A percentile compares a stretch with the other conserved stretches of the same genome.
Evolutionary conservation across 2,888 invertebrate species (phyloP).

Genomic region (Eurytoma californica): DNA sequence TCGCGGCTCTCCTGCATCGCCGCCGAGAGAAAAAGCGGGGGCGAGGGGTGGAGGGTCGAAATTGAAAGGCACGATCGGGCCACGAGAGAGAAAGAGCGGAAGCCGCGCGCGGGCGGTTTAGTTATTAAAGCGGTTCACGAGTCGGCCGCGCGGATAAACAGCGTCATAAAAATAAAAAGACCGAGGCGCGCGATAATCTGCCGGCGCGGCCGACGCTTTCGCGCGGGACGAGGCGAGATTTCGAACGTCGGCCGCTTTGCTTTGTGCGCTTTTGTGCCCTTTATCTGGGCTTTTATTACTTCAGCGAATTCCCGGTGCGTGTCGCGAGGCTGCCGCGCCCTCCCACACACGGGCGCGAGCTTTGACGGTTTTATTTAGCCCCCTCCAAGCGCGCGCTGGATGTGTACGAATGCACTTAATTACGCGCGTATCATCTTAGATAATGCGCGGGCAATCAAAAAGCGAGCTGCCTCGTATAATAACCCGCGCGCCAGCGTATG

Average conservation of each 20-base stretch:
- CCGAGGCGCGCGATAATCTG: slow-evolving; percentile 53
- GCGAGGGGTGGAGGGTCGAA: slow-evolving; percentile 2
- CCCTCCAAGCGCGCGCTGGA: background rate
- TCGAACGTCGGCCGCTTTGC: slow-evolving; percentile 34
- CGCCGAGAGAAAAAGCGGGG: background rate
- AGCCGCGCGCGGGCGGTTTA: background rate
- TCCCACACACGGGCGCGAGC: background rate
- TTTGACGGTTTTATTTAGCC: slow-evolving; percentile 55
- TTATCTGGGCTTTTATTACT: slow-evolving; percentile 59
- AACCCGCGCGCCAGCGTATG: background rate
- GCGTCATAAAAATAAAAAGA: slow-evolving; percentile 55
- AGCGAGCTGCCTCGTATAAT: slow-evolving; percentile 58
- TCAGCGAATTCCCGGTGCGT: slow-evolving; percentile 53
- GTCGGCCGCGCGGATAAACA: slow-evolving; percentile 54
- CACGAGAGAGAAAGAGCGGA: slow-evolving; percentile 2
- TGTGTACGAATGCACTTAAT: slow-evolving; percentile 50
- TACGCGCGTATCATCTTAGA: slow-evolving; percentile 56
- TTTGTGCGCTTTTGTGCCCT: slow-evolving; percentile 48
- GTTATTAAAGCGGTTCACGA: slow-evolving; percentile 33
- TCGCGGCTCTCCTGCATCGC: background rate
- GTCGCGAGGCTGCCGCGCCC: background rate
- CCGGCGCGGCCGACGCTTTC: slow-evolving; percentile 37
- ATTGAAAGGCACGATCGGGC: slow-evolving; percentile 44
- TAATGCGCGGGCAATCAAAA: slow-evolving; percentile 61
- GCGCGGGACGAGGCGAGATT: slow-evolving; percentile 51